phyloP scores from a whole-genome alignment of 2,113 vertebrate species.

The Sitta europaea region DNA sequence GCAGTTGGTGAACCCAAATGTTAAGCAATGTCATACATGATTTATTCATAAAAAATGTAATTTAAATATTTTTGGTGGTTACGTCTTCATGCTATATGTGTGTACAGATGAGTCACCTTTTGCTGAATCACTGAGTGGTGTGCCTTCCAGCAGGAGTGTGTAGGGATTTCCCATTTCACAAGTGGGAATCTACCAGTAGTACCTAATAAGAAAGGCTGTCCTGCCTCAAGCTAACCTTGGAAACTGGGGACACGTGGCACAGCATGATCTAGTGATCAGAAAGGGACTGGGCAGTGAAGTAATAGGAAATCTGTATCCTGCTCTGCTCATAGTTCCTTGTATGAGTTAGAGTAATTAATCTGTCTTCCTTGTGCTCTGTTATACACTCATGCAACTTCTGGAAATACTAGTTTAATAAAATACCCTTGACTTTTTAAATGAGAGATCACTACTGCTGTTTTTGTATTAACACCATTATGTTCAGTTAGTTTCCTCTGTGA shows the following conservation, averaged over 20 bases:
- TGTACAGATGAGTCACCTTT: neutral
- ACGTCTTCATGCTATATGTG: neutral
- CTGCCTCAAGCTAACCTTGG: neutral
- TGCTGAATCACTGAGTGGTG: neutral
- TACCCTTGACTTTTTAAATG: neutral
- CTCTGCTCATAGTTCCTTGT: neutral
- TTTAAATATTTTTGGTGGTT: neutral
- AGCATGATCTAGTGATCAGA: neutral
- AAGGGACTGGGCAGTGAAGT: neutral
- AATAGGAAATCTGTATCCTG: neutral
- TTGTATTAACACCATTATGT: neutral
- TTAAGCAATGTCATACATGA: neutral
- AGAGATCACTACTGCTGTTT: neutral
- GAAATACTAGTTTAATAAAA: neutral
- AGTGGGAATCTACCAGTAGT: neutral
- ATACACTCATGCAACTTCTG: neutral
- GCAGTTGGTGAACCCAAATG: neutral
- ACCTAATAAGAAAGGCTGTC: neutral
- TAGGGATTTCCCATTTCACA: constrained; percentile 25
- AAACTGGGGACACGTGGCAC: neutral
- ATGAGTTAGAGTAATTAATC: neutral
- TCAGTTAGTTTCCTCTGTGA: constrained; percentile 41
- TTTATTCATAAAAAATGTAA: neutral
- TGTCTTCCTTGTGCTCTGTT: neutral
- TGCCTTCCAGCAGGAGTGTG: neutral